Conservation (phyloP, 2,888 invertebrate genomes). For the Fissipunctia ypsillon region DNA sequence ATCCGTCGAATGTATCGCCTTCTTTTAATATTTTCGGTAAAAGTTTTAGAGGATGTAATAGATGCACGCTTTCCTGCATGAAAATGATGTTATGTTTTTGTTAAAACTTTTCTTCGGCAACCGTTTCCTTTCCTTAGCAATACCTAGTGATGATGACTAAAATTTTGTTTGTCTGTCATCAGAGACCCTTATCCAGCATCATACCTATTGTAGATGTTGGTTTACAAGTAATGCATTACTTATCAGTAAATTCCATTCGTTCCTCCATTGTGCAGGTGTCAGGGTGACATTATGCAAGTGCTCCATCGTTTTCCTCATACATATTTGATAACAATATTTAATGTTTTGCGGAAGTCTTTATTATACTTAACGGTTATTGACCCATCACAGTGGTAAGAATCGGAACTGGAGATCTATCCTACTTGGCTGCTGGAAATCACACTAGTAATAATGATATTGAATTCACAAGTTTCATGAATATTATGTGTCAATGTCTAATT, state of each 20-base stretch:
- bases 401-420: neutral
- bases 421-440: neutral
- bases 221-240: neutral
- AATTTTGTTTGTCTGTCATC: too few relatives aligned
- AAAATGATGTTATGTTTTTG: neutral
- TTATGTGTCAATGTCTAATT: neutral
- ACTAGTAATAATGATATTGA: neutral
- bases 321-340: neutral
- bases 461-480: neutral
- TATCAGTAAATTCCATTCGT: neutral
- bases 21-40: neutral
- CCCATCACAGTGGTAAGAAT: conserved; percentile 13
- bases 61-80: neutral
- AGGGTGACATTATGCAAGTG: conserved; percentile 1
- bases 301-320: conserved; percentile 15
- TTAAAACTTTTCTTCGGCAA: neutral
- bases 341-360: conserved; percentile 15
- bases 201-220: neutral
- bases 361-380: conserved; percentile 1
- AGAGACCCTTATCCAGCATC: too few relatives aligned
- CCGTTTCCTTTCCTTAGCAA: too few relatives aligned
- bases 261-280: neutral
- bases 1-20: neutral
- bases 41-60: neutral
- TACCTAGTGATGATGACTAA: too few relatives aligned